phyloP scores from a whole-genome alignment of 2,113 vertebrate genomes.

The Burhinus oedicnemus region DNA sequence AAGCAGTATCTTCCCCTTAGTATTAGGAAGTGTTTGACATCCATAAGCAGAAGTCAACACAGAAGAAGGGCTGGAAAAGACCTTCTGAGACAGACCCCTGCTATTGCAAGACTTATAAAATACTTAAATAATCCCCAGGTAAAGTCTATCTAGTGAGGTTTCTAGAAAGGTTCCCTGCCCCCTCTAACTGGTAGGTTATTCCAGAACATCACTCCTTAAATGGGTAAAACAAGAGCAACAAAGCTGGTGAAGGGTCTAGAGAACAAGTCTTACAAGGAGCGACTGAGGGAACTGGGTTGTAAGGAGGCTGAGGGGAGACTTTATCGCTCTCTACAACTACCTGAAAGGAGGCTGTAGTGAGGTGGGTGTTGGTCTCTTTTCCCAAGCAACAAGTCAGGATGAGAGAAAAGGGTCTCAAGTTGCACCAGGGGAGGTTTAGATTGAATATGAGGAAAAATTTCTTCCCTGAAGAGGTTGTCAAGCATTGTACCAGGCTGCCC shows the following conservation, averaged over 20 bases:
- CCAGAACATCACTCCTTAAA: not conserved
- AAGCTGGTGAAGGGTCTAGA: not conserved
- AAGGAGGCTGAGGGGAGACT: not conserved
- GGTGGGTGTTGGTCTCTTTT: not conserved
- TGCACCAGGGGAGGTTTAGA: not conserved
- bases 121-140: not conserved
- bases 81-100: not conserved
- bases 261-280: rapidly evolving
- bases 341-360: not conserved
- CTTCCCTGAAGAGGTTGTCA: not conserved
- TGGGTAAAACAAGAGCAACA: not conserved
- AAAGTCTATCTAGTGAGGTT: not conserved
- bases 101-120: not conserved
- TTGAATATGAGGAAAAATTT: not conserved
- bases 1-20: not conserved
- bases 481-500: not conserved
- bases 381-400: rapidly evolving
- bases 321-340: not conserved
- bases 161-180: not conserved
- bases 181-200: not conserved
- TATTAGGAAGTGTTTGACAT: not conserved
- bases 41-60: not conserved
- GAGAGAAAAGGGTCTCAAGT: not conserved
- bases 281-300: not conserved
- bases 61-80: not conserved